Base-by-base conservation (phyloP, 2,797 vertebrate species). In the Takifugu ocellatus region DNA sequence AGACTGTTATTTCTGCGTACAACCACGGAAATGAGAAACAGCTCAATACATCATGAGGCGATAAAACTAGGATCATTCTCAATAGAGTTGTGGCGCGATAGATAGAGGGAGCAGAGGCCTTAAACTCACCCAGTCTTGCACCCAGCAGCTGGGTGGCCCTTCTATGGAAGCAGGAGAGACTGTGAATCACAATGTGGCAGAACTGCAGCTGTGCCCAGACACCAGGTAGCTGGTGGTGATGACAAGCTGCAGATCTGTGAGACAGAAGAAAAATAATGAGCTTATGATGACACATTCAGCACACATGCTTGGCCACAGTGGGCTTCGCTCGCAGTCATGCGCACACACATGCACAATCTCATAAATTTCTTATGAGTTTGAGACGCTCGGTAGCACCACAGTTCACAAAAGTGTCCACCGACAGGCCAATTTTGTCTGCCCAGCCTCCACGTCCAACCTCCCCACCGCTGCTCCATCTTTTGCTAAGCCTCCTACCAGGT, bases 221-320 rank as follows among this genome's bases (percentile, higher is more conserved):
- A 62, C 59, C 59, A 59, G 31, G 75, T 64, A 12, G 39, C 78
- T 54, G 68, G 48, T 66, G 81, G 84, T 83, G 86, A 83, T 84
- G 86, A 79, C 77, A 90, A 87, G 91, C 93, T 72, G 68, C 88
- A 80, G 93, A 93, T 74, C 83, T 94, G 92, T 90, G 90, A 91
- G 92, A 92, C 92, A 93, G 91, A 91, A 69, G 83, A 76, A 86
- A 85, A 82, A 87, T 88, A 87, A 88, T 88, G 85, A 88, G 82
- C 75, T 83, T 81, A 84, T 83, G 84, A 84, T 87, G 84, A 85
- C 79, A 87, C 72, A 67, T 74, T 58, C 66, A 85, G 78, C 76
- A 84, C 77, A 76, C 70, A 83, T 57, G 64, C 70, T 72, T 66
- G 46, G 52, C 56, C 57, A 61, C 3, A 54, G 51, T 62, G 44